Base-by-base conservation (phyloP, 2,113 vertebrate species). In the Entomyzon cyanotis region DNA sequence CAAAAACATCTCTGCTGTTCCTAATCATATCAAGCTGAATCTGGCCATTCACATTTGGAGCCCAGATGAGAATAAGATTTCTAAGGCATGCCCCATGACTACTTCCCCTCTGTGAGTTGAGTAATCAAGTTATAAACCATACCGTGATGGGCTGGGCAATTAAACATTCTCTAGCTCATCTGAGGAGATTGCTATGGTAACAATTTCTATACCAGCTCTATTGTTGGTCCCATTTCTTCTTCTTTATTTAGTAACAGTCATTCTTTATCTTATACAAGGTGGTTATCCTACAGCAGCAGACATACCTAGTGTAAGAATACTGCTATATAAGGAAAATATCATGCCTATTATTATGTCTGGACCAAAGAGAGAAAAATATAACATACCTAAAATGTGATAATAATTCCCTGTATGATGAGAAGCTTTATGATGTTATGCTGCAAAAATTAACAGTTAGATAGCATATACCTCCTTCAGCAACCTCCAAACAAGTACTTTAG, bases 1-100 rank as follows among this genome's bases (percentile, higher is more conserved):
- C 92, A 94, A 93, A 96, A 96, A 56, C 64, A 93, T 93, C 62
- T 84, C 90, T 78, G 73, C 88, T 95, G 90, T 94, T 96, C 53
- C 76, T 92, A 96, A 96, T 90, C 79, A 77, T 84, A 92, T 86
- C 92, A 94, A 92, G 76, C 90, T 93, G 92, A 93, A 94, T 78
- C 73, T 90, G 69, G n/a, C 41, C 79, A 53, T 71, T 90, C 92
- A 89, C 93, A 97, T 97, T 97, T 97, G 96, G 92, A 96, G 44
- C 69, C 85, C 96, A 94, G 84, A 95, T 96, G 95, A 96, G 68
- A 96, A 22, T 12, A 67, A 69, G 75, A 87, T 87, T 86, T 83
- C 79, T 93, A 92, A 93, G 63, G 67, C 78, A 84, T 94, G 78
- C 55, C 88, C 95, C 79, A 86, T 81, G 93, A 84, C 92, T 92